phyloP scores from a whole-genome alignment of 35 echinoderm and acorn worm genomes.

The Patiria miniata region DNA sequence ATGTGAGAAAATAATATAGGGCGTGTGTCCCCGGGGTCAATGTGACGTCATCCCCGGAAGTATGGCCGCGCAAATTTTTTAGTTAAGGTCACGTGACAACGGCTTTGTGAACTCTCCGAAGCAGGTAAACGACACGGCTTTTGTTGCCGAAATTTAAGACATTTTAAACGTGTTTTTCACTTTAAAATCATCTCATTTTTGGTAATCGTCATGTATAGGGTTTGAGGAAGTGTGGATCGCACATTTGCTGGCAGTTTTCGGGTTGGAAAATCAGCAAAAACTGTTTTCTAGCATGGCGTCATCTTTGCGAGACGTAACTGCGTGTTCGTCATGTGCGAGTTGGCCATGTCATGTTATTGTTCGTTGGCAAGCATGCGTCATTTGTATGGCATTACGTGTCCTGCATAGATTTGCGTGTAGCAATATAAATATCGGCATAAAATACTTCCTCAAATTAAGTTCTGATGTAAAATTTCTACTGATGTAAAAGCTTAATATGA shows the following conservation, averaged over 20 bases:
- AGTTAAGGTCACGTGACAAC: conserved; percentile 49
- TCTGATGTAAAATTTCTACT: too few species aligned
- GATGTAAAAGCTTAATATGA: too few species aligned
- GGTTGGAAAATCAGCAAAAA: not conserved
- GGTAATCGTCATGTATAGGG: not conserved
- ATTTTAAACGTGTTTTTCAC: conserved; percentile 20
- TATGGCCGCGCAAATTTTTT: conserved; percentile 58
- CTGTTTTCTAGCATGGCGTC: conserved; percentile 50
- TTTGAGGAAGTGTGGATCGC: not conserved
- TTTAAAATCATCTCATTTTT: not conserved
- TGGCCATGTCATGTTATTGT: conserved; percentile 45
- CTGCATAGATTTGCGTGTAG: too few species aligned
- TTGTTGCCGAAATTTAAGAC: conserved; percentile 14
- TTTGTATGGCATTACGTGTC: not conserved
- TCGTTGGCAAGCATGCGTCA: conserved; percentile 19
- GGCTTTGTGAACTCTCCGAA: conserved; percentile 53
- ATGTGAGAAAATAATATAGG: not conserved
- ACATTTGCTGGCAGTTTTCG: not conserved
- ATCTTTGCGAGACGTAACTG: conserved; percentile 21
- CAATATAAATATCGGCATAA: too few species aligned
- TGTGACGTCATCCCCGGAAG: conserved; percentile 52
- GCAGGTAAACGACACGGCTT: conserved; percentile 41
- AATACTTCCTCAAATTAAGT: too few species aligned
- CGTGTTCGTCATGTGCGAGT: conserved; percentile 27
- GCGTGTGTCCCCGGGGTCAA: conserved; percentile 13